Base-by-base conservation (phyloP, 2,113 vertebrate genomes). In the Notothenia coriiceps region DNA sequence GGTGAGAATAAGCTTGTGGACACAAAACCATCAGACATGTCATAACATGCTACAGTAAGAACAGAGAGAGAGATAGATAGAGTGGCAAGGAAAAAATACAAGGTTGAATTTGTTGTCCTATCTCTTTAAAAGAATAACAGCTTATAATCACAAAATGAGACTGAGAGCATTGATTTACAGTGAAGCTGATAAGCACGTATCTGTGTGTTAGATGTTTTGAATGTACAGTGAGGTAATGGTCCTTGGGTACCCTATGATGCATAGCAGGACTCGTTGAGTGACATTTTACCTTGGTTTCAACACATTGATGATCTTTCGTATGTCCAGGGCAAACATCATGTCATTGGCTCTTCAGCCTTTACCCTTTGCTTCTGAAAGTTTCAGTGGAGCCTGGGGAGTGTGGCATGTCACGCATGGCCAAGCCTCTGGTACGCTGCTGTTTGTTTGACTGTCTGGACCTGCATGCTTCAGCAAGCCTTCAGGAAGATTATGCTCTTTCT, bases 361-460 rank as follows among this genome's bases (percentile, higher is more conserved):
- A 88, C 85, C 84, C 84, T 92, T 91, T 91, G 88, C 85, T 88
- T 87, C 70, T 72, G 70, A 91, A 92, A 91, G 84, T 90, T 90
- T 88, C 84, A 70, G 35, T 78, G 68, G 20, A 77, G 86, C 90
- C 90, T 35, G 79, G 66, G 88, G 91, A 90, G 79, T 9, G 25
- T 43, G 69, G 77, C 70, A 40, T 15, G 47, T 86, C 88, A 87
- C 47, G 73, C 89, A 79, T 85, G 85, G 84, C 76, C 80, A 64
- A 43, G 47, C 70, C 83, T 65, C 62, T 83, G 83, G 85, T 79
- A 61, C 6, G 33, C 70, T 73, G 61, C 54, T 75, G 76, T 90
- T 83, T 91, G 72, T 87, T 69, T 72, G 78, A 52, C 77, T 83
- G 87, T 84, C 72, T 85, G 81, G 82, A 83, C 82, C 66, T 69